phyloP scores from a whole-genome alignment of 2,888 invertebrate genomes.

The Leptura quadrifasciata region DNA sequence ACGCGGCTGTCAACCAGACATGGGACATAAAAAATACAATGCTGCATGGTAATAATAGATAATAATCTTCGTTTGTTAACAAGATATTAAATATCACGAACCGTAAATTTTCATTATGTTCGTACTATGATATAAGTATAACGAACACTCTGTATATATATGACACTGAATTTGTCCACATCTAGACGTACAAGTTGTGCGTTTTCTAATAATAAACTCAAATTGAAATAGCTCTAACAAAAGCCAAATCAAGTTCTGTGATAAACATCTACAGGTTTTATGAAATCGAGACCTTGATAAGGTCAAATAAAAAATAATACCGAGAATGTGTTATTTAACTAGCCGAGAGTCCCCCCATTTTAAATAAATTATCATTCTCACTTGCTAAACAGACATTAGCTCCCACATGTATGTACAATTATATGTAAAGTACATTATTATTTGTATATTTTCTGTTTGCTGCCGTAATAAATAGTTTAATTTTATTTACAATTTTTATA shows the following conservation, averaged over 20 bases:
- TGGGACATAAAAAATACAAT: no score
- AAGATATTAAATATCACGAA: no score
- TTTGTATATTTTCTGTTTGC: background rate
- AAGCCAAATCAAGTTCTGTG: slow-evolving; percentile 22
- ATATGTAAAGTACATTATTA: background rate
- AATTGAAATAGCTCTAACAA: background rate
- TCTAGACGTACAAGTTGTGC: background rate
- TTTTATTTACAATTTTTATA: background rate
- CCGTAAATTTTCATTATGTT: no score
- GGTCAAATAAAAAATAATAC: slow-evolving; percentile 15
- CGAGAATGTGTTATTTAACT: slow-evolving; percentile 6
- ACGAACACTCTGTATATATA: background rate
- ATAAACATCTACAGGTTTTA: background rate
- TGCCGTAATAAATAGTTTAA: background rate
- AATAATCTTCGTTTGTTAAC: no score
- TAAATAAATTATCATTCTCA: background rate
- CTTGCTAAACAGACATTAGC: no score
- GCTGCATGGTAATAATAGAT: no score
- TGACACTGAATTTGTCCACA: slow-evolving; percentile 10
- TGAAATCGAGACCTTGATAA: slow-evolving; percentile 1
- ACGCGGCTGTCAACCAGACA: no score
- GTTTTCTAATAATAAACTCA: background rate
- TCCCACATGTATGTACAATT: no score
- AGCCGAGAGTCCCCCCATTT: background rate
- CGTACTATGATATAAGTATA: no score